A percentile compares a stretch with the other conserved stretches of the same genome.
Conservation (phyloP, 2,888 invertebrate species). For the Lacanobia oleracea region DNA sequence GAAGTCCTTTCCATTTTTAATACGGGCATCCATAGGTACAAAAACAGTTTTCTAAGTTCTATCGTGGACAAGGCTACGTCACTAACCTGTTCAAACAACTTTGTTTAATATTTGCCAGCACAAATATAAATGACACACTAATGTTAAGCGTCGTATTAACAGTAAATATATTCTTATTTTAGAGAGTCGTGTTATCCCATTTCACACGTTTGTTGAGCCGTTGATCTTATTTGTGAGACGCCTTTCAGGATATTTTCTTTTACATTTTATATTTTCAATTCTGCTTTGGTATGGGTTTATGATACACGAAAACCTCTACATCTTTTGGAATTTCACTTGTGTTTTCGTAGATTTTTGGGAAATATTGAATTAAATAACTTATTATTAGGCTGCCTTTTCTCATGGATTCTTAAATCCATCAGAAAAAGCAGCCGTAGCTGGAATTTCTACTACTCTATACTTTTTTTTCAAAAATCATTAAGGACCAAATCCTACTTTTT, state of each 20-base stretch:
- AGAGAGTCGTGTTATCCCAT: conserved; percentile 27
- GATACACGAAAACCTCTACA: no score
- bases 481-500: no score
- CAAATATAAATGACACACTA: conserved; percentile 11
- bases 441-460: no score
- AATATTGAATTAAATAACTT: no score
- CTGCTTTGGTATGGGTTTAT: no score
- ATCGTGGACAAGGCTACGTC: conserved; percentile 13
- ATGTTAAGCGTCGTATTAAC: conserved; percentile 14
- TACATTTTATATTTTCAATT: no score
- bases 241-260: neutral
- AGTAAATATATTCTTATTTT: conserved; percentile 32
- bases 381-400: no score
- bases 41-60: neutral
- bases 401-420: no score
- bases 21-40: neutral
- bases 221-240: neutral
- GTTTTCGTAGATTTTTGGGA: no score
- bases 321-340: no score
- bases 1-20: neutral
- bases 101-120: conserved; percentile 25
- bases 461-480: no score
- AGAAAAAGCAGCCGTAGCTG: no score
- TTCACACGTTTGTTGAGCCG: neutral
- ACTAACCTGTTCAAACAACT: conserved; percentile 16